Evolutionary conservation across 2,113 vertebrate genomes (phyloP).

Genomic region (Kryptolebias marmoratus): DNA sequence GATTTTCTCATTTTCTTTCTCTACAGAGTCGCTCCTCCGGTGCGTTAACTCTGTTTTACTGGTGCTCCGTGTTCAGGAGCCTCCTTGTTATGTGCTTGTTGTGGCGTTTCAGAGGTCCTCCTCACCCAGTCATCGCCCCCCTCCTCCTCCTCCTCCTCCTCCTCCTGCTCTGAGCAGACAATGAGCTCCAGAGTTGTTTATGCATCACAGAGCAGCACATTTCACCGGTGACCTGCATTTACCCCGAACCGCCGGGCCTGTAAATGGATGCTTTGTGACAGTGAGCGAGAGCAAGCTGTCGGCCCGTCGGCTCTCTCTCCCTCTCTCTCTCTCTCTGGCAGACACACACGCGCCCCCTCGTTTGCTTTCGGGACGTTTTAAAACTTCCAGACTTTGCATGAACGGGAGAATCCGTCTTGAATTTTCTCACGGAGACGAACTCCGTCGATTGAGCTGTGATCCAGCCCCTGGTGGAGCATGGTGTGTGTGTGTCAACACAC

Average conservation of each 20-base stretch:
- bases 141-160: not conserved
- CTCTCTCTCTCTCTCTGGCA: not conserved
- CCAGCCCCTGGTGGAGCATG: conserved; percentile 11
- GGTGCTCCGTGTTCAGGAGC: not conserved
- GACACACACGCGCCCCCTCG: not conserved
- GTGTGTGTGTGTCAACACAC: conserved; percentile 8
- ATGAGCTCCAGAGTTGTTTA: conserved; percentile 43
- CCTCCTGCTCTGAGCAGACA: conserved; percentile 11
- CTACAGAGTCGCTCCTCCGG: not conserved
- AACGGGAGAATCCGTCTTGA: not conserved
- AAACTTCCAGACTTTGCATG: too few relatives aligned
- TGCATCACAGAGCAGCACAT: conserved; percentile 65
- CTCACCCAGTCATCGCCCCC: not conserved
- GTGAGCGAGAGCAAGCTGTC: conserved; percentile 42
- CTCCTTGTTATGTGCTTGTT: not conserved
- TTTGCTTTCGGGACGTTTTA: too few relatives aligned
- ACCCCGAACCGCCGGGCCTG: conserved; percentile 37
- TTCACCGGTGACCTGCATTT: conserved; percentile 63
- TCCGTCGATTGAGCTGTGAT: conserved; percentile 21
- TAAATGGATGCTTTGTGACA: conserved; percentile 71
- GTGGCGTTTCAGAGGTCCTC: conserved; percentile 21
- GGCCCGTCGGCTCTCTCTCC: conserved; percentile 12
- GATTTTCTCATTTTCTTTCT: too few relatives aligned
- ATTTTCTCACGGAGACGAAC: not conserved
- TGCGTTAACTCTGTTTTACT: not conserved